A percentile compares a stretch with the other conserved stretches of the same genome.
Conservation (phyloP, 2,113 vertebrate genomes). For the Seriola quinqueradiata region DNA sequence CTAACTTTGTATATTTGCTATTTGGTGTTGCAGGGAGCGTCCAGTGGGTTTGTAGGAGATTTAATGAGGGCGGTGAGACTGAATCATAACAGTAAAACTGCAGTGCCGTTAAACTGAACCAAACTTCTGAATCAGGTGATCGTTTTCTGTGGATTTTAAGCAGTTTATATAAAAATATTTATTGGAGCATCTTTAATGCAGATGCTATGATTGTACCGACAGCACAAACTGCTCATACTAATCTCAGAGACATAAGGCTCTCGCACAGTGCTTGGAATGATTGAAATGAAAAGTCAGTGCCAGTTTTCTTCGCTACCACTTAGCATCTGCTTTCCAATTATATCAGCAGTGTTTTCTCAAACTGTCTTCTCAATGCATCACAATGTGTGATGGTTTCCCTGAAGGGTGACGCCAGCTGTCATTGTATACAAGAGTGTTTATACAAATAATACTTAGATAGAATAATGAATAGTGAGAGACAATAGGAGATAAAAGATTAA, state of each 20-base stretch:
- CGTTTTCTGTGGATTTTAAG: neutral
- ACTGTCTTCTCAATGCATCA: constrained; percentile 32
- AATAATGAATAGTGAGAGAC: constrained; percentile 34
- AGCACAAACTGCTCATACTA: neutral
- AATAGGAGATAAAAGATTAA: constrained; percentile 48
- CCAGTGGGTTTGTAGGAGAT: neutral
- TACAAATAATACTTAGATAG: constrained; percentile 36
- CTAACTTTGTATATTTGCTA: neutral
- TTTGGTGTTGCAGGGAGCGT: neutral
- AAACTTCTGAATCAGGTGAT: neutral
- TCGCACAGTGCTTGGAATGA: constrained; percentile 31
- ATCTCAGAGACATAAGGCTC: constrained; percentile 32
- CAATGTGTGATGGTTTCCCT: constrained; percentile 34
- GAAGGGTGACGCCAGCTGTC: constrained; percentile 39
- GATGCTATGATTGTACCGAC: neutral
- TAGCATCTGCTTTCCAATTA: constrained; percentile 44
- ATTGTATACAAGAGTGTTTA: constrained; percentile 23
- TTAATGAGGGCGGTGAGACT: neutral
- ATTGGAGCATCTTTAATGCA: neutral
- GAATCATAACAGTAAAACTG: neutral
- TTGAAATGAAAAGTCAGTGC: constrained; percentile 25
- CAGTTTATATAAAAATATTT: neutral
- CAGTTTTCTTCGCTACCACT: constrained; percentile 27
- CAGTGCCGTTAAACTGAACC: neutral
- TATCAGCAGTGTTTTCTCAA: constrained; percentile 31